Conservation (phyloP, 2,113 vertebrate species). For the Aspidoscelis tigris region DNA sequence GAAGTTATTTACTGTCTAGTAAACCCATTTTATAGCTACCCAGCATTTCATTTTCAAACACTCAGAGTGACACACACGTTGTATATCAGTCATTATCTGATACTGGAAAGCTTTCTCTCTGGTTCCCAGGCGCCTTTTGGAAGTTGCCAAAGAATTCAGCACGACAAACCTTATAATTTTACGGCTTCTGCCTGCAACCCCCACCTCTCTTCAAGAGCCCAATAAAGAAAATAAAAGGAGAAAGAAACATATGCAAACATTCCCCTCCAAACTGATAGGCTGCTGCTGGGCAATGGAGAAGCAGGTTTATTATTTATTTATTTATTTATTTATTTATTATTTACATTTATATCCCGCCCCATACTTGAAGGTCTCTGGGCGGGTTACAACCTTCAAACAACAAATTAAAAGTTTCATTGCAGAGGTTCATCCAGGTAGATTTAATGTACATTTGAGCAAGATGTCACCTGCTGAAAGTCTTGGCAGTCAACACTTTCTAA, state of each 20-base stretch:
- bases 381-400: no score
- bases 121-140: constrained; percentile 59
- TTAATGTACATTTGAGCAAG: constrained; percentile 29
- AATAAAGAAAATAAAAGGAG: constrained; percentile 42
- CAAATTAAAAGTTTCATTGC: not conserved
- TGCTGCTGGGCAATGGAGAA: constrained; percentile 13
- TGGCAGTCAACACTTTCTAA: constrained; percentile 12
- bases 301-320: no score
- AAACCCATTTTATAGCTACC: constrained; percentile 60
- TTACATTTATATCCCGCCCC: no score
- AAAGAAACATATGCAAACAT: constrained; percentile 36
- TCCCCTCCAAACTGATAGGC: constrained; percentile 1
- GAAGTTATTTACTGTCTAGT: constrained; percentile 64
- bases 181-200: not conserved
- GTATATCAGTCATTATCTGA: constrained; percentile 67
- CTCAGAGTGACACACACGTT: constrained; percentile 34
- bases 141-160: constrained; percentile 63
- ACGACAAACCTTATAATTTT: constrained; percentile 51
- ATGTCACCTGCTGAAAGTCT: constrained; percentile 22
- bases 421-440: not conserved
- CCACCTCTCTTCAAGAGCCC: constrained; percentile 34
- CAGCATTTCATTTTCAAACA: constrained; percentile 62
- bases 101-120: constrained; percentile 52
- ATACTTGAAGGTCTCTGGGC: no score
- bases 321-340: no score